Evolutionary conservation across 2,797 vertebrate genomes (phyloP).

Genomic region (Pterois miles): DNA sequence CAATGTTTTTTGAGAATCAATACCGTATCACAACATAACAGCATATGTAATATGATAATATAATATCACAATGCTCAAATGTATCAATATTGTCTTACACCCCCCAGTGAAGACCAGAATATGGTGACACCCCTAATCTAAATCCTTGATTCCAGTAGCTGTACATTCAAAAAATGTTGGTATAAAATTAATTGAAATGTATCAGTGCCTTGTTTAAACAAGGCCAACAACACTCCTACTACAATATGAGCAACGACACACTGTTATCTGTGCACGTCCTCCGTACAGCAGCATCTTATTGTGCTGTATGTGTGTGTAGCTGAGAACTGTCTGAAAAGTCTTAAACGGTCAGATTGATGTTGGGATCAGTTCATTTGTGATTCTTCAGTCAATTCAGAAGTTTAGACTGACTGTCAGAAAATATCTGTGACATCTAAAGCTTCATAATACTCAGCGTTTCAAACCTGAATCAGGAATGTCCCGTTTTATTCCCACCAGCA

Average conservation of each 20-base stretch:
- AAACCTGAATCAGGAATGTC: neutral
- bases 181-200: neutral
- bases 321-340: neutral
- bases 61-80: neutral
- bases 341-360: neutral
- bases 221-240: neutral
- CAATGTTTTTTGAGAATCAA: too few species aligned
- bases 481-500: too few species aligned
- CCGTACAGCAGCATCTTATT: slow-evolving; percentile 14
- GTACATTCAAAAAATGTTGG: slow-evolving; percentile 14
- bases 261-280: slow-evolving; percentile 17
- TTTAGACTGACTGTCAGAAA: neutral
- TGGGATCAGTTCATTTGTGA: slow-evolving; percentile 31
- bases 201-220: neutral
- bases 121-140: slow-evolving; percentile 24
- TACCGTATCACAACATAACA: too few species aligned
- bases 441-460: neutral
- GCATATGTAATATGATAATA: neutral
- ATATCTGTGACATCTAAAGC: neutral
- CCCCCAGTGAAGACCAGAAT: neutral
- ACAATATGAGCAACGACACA: neutral
- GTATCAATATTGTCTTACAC: neutral
- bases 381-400: slow-evolving; percentile 19
- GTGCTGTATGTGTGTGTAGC: slow-evolving; percentile 9
- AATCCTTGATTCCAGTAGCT: neutral